A percentile compares a stretch with the other conserved stretches of the same genome.
Conservation (phyloP, 2,113 vertebrate species). For the Bubalus kerabau region DNA sequence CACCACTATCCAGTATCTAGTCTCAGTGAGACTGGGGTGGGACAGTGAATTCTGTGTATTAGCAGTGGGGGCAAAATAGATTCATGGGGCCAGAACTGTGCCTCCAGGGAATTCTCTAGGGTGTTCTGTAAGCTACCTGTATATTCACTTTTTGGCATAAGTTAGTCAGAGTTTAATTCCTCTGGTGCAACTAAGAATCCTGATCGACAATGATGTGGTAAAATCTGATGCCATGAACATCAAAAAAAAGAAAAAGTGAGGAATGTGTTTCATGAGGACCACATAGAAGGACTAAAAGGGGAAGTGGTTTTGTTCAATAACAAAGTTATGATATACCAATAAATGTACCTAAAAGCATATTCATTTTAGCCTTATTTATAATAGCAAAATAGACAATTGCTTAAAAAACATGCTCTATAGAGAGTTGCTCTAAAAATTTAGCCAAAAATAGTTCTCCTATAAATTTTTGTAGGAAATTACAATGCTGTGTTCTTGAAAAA, state of each 20-base stretch:
- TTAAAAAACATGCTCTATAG: not conserved
- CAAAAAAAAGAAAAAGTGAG: not conserved
- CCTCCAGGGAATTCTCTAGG: not conserved
- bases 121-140: not conserved
- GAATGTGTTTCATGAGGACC: not conserved
- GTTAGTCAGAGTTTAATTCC: not conserved
- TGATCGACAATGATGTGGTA: not conserved
- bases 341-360: not conserved
- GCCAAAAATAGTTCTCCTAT: not conserved
- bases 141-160: not conserved
- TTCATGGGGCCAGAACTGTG: not conserved
- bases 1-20: not conserved
- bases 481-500: not conserved
- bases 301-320: not conserved
- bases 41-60: not conserved
- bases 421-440: not conserved
- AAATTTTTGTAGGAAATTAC: not conserved
- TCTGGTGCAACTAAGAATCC: not conserved
- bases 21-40: not conserved
- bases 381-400: not conserved
- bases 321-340: not conserved
- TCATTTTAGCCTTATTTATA: not conserved
- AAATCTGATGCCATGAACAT: not conserved
- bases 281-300: not conserved
- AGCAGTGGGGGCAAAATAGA: not conserved